Base-by-base conservation (phyloP, 2,888 invertebrate species). In the Parasteatoda lunata region DNA sequence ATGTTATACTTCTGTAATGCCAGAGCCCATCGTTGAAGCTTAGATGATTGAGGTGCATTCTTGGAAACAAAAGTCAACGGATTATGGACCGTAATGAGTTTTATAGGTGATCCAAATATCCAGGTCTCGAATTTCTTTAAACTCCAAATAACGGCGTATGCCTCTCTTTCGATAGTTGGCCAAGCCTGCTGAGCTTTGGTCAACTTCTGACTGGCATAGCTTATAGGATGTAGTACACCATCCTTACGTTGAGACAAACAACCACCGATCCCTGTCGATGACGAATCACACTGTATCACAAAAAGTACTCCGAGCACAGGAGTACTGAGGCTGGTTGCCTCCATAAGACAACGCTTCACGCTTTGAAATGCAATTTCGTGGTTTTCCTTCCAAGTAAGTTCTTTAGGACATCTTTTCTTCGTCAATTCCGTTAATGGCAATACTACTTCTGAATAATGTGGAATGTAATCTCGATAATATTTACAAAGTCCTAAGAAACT, bases 1-100 rank as follows among this genome's bases (percentile, higher is more conserved):
- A 52, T 4, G 8, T 59, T 30, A 48, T 47, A 75, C 45, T 48
- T 75, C 48, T 59, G 65, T 7, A 77, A 48, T 11, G 30, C 51
- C 9, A 77, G n/a, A 9, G 66, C 65, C 77, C 66, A 77, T 47
- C 77, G 8, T n/a, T 77, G 77, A 3, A 77, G 77, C 7, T 51
- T 47, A 8, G 66, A 49, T 11, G 65, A 77, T 7, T 66, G 51
- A 3, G 66, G 66, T 8, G 49, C 65, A 51, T 48, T 66, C 49
- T 64, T 59, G 30, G 76, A 64, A 11, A 76, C 3, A 47, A 9
- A 64, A 7, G 15, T n/a, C 65, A 77, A n/a, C 9, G 5, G 77
- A 52, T 77, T 77, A 30, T 68, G 68, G 15, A 51, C 48, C 5
- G 77, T 77, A 13, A 65, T 59, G 0, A 65, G 13, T 65, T 76